Evolutionary conservation across 2,888 invertebrate species (phyloP).

Genomic region (Petrolisthes manimaculis): DNA sequence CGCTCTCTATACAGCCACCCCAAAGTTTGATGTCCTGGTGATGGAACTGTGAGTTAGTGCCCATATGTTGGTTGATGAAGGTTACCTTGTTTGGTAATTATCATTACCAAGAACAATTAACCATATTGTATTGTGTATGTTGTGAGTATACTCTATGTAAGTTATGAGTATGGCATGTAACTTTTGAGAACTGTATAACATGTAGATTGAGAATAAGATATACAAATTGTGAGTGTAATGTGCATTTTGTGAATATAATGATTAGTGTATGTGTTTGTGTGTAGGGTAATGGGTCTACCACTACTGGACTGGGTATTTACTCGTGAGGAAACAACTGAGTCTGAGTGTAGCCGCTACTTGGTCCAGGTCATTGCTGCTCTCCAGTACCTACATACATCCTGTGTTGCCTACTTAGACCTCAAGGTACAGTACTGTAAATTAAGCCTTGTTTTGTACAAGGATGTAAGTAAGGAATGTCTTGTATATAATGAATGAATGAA

Average conservation of each 20-base stretch:
- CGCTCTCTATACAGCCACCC: slow-evolving; percentile 49
- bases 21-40: slow-evolving; percentile 48
- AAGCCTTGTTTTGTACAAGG: background rate
- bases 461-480: too few relatives aligned
- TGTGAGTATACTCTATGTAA: too few relatives aligned
- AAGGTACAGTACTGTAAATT: slow-evolving; percentile 22
- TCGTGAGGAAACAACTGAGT: slow-evolving; percentile 43
- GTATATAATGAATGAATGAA: too few relatives aligned
- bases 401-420: slow-evolving; percentile 34
- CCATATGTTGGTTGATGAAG: too few relatives aligned
- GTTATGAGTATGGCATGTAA: too few relatives aligned
- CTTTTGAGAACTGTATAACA: too few relatives aligned
- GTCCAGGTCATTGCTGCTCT: slow-evolving; percentile 41
- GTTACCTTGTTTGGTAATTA: too few relatives aligned
- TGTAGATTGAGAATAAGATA: too few relatives aligned
- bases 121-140: too few relatives aligned
- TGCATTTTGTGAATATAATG: too few relatives aligned
- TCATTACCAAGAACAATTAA: too few relatives aligned
- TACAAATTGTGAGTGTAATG: too few relatives aligned
- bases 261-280: background rate
- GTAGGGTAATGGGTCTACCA: slow-evolving; percentile 51
- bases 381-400: slow-evolving; percentile 35
- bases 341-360: slow-evolving; percentile 31
- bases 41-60: slow-evolving; percentile 40
- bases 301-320: slow-evolving; percentile 54